These are phyloP conservation scores for Condylura cristata DNA, from an alignment of 2,113 vertebrate species.

Conservation along the genomic window DNA sequence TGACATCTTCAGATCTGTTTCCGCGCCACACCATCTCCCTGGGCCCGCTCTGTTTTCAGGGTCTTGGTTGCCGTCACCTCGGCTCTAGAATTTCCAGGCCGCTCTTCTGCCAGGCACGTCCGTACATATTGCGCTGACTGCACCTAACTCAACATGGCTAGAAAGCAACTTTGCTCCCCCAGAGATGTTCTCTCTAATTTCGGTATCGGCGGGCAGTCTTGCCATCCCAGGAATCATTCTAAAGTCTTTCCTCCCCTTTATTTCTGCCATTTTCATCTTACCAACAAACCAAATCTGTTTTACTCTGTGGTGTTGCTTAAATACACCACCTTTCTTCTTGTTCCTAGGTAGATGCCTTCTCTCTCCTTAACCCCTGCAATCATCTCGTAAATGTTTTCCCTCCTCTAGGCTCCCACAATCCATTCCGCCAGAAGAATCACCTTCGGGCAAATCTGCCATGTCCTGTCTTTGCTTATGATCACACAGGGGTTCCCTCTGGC, in stretches of 20 bases:
- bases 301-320: neutral
- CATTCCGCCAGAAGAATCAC: neutral
- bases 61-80: neutral
- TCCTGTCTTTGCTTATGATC: neutral
- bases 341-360: neutral
- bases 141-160: neutral
- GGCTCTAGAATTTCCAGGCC: neutral
- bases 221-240: neutral
- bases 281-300: neutral
- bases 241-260: neutral
- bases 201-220: neutral
- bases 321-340: neutral
- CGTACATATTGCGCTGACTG: neutral
- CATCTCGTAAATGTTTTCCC: neutral
- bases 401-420: neutral
- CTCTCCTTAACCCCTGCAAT: neutral
- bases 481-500: neutral
- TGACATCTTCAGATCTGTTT: neutral
- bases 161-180: neutral
- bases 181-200: neutral
- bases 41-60: neutral
- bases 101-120: neutral
- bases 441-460: neutral
- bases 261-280: neutral
- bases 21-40: neutral